phyloP scores from a whole-genome alignment of 1,140 invertebrate species.

The Cydia splendana region DNA sequence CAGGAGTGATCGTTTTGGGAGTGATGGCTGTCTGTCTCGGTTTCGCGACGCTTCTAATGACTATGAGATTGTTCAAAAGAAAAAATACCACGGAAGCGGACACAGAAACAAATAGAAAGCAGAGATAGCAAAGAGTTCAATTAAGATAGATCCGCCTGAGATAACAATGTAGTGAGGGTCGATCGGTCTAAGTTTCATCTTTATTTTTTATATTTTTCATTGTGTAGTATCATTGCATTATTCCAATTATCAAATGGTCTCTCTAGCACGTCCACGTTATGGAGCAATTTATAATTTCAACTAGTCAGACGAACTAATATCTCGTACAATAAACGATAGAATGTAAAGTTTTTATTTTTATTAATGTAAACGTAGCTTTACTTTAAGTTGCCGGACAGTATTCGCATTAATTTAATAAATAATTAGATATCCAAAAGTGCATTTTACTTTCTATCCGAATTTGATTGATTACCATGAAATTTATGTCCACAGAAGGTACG shows the following conservation, averaged over 20 bases:
- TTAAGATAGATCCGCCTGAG: conserved; percentile 13
- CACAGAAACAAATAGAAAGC: conserved; percentile 62
- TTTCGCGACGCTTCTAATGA: conserved; percentile 59
- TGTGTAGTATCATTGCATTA: conserved; percentile 15
- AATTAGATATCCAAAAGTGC: not conserved
- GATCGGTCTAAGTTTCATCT: conserved; percentile 5
- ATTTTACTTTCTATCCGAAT: conserved; percentile 1
- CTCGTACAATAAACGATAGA: conserved; percentile 2
- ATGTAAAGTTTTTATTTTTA: conserved; percentile 16
- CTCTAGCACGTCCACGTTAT: conserved; percentile 14
- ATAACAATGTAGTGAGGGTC: not conserved
- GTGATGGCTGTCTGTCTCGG: conserved; percentile 56
- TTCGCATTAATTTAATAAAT: conserved; percentile 25
- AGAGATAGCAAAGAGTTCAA: conserved; percentile 50
- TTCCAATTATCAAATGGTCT: conserved; percentile 15
- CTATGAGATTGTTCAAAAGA: conserved; percentile 56
- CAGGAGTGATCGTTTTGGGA: conserved; percentile 48
- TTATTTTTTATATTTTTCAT: conserved; percentile 32
- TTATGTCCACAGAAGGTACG: not conserved
- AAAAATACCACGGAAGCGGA: conserved; percentile 44
- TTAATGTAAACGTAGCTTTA: conserved; percentile 18
- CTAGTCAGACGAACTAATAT: conserved; percentile 21
- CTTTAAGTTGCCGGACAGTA: conserved; percentile 27
- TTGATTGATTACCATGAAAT: conserved; percentile 3
- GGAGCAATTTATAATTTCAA: conserved; percentile 13